phyloP scores from a whole-genome alignment of 1,140 invertebrate species.

The Tribolium madens region DNA sequence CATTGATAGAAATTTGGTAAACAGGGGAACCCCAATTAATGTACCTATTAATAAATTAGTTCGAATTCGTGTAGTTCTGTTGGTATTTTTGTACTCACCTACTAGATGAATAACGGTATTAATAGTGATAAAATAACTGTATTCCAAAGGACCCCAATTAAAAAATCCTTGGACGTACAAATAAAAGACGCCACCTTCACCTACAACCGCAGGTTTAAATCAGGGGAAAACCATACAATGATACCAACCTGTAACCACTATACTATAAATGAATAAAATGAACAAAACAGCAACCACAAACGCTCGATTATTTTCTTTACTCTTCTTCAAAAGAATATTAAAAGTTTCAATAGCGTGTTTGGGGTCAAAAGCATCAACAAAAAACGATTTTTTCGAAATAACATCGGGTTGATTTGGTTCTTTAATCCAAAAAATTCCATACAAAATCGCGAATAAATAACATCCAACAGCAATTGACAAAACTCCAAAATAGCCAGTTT shows the following conservation, averaged over 20 bases:
- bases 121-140: conserved; percentile 55
- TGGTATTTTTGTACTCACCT: conserved; percentile 56
- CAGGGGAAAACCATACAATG: conserved; percentile 13
- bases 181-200: conserved; percentile 56
- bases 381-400: conserved; percentile 50
- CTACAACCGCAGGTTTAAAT: conserved; percentile 44
- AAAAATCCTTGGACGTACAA: conserved; percentile 55
- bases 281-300: conserved; percentile 55
- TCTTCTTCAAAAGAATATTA: conserved; percentile 58
- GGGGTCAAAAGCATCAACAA: conserved; percentile 63
- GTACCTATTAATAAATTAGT: conserved; percentile 57
- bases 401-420: conserved; percentile 55
- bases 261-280: conserved; percentile 56
- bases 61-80: neutral
- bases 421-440: conserved; percentile 62
- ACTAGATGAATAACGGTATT: conserved; percentile 60
- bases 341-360: conserved; percentile 61
- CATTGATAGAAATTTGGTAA: conserved; percentile 61
- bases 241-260: conserved; percentile 52
- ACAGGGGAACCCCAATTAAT: conserved; percentile 58
- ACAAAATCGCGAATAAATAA: conserved; percentile 56
- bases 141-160: conserved; percentile 58
- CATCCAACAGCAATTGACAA: conserved; percentile 55
- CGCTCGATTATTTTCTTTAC: conserved; percentile 53
- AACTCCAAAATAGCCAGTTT: conserved; percentile 59